Evolutionary conservation across 2,888 invertebrate species (phyloP).

Genomic region (Apeira syringaria): DNA sequence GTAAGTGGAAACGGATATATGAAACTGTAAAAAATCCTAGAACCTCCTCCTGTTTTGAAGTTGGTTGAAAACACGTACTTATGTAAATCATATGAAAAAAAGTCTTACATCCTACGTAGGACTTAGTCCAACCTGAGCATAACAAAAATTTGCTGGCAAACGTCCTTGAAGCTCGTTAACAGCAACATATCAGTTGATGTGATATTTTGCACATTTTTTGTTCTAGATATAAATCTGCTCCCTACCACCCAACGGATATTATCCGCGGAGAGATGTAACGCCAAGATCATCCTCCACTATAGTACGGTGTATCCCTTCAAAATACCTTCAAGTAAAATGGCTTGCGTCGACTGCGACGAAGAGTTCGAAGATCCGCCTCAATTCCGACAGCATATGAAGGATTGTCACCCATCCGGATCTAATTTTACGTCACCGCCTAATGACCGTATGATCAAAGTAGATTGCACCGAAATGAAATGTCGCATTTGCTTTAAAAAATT

Average conservation of each 20-base stretch:
- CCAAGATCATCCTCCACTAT: conserved; percentile 66
- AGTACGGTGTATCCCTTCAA: conserved; percentile 74
- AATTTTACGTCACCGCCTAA: conserved; percentile 50
- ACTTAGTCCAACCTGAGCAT: too few species aligned
- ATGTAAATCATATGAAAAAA: too few species aligned
- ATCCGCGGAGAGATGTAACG: conserved; percentile 41
- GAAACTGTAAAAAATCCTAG: too few species aligned
- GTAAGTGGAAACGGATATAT: too few species aligned
- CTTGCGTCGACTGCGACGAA: conserved; percentile 72
- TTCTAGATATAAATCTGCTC: conserved; percentile 63
- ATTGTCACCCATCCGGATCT: conserved; percentile 43
- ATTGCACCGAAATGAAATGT: conserved; percentile 57
- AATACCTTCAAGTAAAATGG: conserved; percentile 60
- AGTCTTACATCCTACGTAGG: too few species aligned
- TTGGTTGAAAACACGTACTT: too few species aligned
- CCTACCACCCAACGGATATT: conserved; percentile 50
- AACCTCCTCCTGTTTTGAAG: too few species aligned
- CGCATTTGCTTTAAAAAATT: conserved; percentile 45
- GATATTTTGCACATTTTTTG: conserved; percentile 50
- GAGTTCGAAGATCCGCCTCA: conserved; percentile 53
- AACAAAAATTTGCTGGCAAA: too few species aligned
- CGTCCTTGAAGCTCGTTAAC: too few species aligned
- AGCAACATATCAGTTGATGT: background rate
- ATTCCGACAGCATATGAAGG: conserved; percentile 56
- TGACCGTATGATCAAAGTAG: conserved; percentile 46